These are phyloP conservation scores for Athripsodes cinereus DNA, from an alignment of 2,888 invertebrate species.

Conservation along the genomic window DNA sequence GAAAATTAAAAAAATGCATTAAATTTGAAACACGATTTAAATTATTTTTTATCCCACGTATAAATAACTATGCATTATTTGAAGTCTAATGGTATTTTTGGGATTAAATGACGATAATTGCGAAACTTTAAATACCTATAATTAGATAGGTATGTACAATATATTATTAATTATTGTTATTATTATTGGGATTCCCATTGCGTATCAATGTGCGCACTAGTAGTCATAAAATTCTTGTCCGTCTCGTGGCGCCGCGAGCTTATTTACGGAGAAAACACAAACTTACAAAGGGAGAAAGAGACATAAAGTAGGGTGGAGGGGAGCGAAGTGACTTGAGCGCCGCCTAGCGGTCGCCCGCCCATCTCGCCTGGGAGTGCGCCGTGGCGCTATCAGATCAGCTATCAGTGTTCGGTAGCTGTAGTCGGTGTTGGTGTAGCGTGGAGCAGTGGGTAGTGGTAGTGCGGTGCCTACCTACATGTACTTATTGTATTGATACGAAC, in stretches of 20 bases:
- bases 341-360: neutral
- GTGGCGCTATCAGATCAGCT: conserved; percentile 4
- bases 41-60: too few relatives aligned
- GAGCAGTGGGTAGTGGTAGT: neutral
- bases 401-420: neutral
- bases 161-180: too few relatives aligned
- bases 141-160: too few relatives aligned
- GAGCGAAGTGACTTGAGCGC: neutral
- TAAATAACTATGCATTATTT: too few relatives aligned
- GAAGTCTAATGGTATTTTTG: too few relatives aligned
- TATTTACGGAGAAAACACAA: neutral
- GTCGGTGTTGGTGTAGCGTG: neutral
- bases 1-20: too few relatives aligned
- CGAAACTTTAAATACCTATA: too few relatives aligned
- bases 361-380: neutral
- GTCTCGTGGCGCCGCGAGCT: neutral
- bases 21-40: too few relatives aligned
- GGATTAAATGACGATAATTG: too few relatives aligned
- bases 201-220: neutral
- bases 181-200: neutral
- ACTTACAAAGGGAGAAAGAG: neutral
- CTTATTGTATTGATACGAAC: neutral
- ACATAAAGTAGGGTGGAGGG: neutral
- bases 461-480: too few relatives aligned
- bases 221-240: neutral